phyloP scores from a whole-genome alignment of 2,113 vertebrate genomes.

The Chamaetylas fuelleborni region DNA sequence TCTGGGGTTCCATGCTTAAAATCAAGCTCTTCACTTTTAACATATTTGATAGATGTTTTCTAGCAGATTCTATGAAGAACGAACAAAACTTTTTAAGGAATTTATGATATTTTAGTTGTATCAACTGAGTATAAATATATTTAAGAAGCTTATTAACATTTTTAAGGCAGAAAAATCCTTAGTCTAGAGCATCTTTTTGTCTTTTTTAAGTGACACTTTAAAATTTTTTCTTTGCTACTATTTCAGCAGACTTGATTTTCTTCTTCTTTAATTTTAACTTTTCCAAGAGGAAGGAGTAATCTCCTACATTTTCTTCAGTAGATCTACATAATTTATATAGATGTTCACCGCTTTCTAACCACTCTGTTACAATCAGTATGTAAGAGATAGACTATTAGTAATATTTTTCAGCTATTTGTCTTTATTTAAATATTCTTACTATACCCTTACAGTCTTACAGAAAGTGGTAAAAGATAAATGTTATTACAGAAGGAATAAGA shows the following conservation, averaged over 20 bases:
- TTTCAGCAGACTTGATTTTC: neutral
- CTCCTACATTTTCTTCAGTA: neutral
- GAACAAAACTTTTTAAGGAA: neutral
- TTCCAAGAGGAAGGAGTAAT: neutral
- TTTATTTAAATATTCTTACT: neutral
- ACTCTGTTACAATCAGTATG: neutral
- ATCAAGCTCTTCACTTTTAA: neutral
- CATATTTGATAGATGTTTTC: neutral
- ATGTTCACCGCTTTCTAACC: neutral
- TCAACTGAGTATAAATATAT: neutral
- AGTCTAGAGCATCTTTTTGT: neutral
- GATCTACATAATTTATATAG: neutral
- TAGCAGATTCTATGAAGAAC: neutral
- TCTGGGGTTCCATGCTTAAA: neutral
- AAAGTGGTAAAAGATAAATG: neutral
- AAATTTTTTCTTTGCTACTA: neutral
- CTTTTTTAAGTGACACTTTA: accelerated
- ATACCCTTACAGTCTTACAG: neutral
- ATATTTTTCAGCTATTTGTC: neutral
- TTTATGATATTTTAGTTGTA: neutral
- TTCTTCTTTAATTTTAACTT: neutral
- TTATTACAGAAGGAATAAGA: neutral
- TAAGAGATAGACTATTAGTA: neutral
- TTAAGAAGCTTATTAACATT: neutral
- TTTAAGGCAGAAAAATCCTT: neutral